Base-by-base conservation (phyloP, 2,113 vertebrate species). In the Barbus barbus region DNA sequence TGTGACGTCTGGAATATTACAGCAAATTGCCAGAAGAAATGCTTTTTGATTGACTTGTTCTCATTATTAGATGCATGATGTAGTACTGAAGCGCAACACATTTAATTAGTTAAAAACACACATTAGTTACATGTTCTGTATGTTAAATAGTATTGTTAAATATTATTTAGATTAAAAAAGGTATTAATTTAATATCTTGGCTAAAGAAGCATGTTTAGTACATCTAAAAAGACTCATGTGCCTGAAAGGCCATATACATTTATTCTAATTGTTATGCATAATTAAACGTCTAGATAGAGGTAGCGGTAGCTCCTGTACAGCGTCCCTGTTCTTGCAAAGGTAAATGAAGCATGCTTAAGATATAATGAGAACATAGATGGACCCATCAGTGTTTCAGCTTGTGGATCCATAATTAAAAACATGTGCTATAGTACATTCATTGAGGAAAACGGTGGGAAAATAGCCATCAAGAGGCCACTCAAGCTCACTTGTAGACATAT, bases 381-480 rank as follows among this genome's bases (percentile, higher is more conserved):
- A 41, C 33, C 7, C 22, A 51, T 80, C 24, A 65, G 78, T 24
- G 31, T 60, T 78, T 58, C 22, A 9, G 58, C 38, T 46, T 84
- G 24, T 22, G 13, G 61, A 46, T 79, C 26, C 24, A 67, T 79
- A 48, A 69, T 76, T 60, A 72, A 79, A n/a, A 83, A 71, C 81
- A 48, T 26, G 28, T 60, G 71, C 58, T 80, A 75, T 56, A 74
- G 28, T 81, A 69, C 78, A 38, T 44, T 76, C 69, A 26, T 13
- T 69, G 12, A 33, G 71, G 58, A 48, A 80, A 41, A 4, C 3
- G 56, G 51, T 33, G 38, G 46, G 18, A 60, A 16, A 41, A 20
- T 24, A 53, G 63, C 48, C 69, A 77, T 71, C 22, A 46, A 61
- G 71, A 14, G 79, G 36, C 12, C 36, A 33, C 13, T 36, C 33